Percentiles rank a stretch among this genome's conserved stretches.
These are phyloP conservation scores for Rhodeus uyekii DNA, from an alignment of 2,797 vertebrate genomes.

Conservation along the genomic window DNA sequence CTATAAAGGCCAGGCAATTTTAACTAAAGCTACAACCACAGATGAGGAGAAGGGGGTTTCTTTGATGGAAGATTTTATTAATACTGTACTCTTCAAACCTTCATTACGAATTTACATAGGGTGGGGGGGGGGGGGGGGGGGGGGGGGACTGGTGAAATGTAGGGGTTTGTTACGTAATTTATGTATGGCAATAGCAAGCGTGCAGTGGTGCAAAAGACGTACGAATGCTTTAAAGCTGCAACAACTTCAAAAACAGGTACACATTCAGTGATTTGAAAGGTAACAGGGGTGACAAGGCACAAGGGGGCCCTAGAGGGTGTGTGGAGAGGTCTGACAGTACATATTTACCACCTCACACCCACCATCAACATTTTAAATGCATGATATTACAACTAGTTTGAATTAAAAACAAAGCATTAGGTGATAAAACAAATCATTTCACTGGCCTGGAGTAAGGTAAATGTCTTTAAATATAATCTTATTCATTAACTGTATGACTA, in stretches of 20 bases:
- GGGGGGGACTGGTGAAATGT: slow-evolving; percentile 53
- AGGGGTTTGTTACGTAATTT: slow-evolving; percentile 47
- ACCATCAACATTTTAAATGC: background rate
- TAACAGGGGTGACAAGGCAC: slow-evolving; percentile 43
- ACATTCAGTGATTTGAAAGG: slow-evolving; percentile 39
- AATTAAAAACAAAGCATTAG: background rate
- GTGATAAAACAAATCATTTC: background rate
- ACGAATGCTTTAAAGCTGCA: slow-evolving; percentile 48
- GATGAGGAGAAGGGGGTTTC: slow-evolving; percentile 57
- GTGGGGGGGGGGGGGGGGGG: background rate
- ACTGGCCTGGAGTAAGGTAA: slow-evolving; percentile 1
- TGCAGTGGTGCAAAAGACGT: slow-evolving; percentile 47
- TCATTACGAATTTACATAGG: slow-evolving; percentile 48
- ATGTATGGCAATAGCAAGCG: slow-evolving; percentile 55
- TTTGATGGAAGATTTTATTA: slow-evolving; percentile 5
- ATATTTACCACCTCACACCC: slow-evolving; percentile 36
- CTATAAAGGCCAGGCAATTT: slow-evolving; percentile 82
- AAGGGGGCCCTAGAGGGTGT: slow-evolving; percentile 38
- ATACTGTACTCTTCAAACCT: slow-evolving; percentile 16
- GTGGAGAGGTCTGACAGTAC: slow-evolving; percentile 30
- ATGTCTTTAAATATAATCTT: background rate
- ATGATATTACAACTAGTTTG: background rate
- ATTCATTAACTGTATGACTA: background rate
- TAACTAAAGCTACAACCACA: slow-evolving; percentile 76
- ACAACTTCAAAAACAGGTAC: slow-evolving; percentile 25